Conservation (phyloP, 2,113 vertebrate genomes). For the Atrichornis clamosus region DNA sequence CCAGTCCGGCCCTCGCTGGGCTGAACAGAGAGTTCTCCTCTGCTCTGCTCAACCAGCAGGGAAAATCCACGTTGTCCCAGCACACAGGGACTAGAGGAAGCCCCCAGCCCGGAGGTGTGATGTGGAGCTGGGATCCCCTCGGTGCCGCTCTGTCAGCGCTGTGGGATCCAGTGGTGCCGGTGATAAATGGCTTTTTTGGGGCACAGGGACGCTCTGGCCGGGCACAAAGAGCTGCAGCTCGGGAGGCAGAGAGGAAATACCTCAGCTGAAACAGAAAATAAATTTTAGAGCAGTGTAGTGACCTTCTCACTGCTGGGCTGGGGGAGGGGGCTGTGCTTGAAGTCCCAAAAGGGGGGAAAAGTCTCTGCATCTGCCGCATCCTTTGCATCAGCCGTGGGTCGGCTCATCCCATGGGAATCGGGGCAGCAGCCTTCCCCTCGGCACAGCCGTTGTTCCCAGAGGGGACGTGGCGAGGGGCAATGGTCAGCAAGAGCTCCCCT, state of each 20-base stretch:
- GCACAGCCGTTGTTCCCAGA: background rate
- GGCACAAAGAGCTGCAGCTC: background rate
- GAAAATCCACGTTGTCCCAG: accelerated
- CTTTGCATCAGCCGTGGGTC: accelerated
- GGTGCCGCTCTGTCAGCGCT: accelerated
- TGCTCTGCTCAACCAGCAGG: background rate
- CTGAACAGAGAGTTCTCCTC: background rate
- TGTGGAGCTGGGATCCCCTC: accelerated
- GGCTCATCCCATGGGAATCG: background rate
- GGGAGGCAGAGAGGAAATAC: background rate
- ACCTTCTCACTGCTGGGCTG: background rate
- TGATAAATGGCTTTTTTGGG: background rate
- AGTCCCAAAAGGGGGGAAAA: background rate
- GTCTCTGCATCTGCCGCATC: background rate
- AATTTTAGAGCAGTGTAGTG: background rate
- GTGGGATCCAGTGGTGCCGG: accelerated
- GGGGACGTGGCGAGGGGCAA: accelerated
- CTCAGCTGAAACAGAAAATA: background rate
- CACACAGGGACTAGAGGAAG: background rate
- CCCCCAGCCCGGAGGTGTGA: background rate
- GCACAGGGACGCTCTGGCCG: accelerated
- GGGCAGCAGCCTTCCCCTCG: background rate
- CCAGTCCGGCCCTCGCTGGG: accelerated
- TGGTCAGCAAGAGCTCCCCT: background rate
- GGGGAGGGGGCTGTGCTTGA: background rate